Evolutionary conservation across 2,797 vertebrate species (phyloP).

Genomic region (Thamnophis elegans): DNA sequence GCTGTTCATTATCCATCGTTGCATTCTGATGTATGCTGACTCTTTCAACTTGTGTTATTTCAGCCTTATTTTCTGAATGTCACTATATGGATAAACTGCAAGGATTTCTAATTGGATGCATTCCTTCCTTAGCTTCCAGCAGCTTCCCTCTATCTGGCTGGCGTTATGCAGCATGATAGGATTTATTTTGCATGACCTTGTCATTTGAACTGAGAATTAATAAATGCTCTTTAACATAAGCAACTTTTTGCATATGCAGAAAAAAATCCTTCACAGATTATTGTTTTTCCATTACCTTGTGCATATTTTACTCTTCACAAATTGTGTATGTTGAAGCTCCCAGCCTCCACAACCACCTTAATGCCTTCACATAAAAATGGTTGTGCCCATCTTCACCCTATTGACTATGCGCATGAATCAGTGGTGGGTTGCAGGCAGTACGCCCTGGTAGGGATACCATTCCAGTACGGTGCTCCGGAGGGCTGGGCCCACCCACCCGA

Average conservation of each 20-base stretch:
- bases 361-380: neutral
- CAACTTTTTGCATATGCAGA: fast-evolving
- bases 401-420: fast-evolving
- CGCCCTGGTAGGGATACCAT: too few species aligned
- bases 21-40: neutral
- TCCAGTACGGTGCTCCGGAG: too few species aligned
- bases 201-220: neutral
- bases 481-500: too few species aligned
- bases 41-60: neutral
- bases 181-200: neutral
- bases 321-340: neutral
- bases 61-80: neutral
- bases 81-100: neutral
- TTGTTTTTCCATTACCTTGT: neutral
- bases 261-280: fast-evolving
- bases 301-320: neutral
- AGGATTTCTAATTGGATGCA: neutral
- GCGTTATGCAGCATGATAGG: neutral
- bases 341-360: neutral
- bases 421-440: too few species aligned
- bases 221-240: slow-evolving; percentile 23
- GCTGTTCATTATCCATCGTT: neutral
- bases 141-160: fast-evolving
- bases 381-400: slow-evolving; percentile 19
- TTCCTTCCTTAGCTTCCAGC: neutral